phyloP scores from a whole-genome alignment of 30 jellyfish, hydroid and myxozoan species.

The Catostylus mosaicus region DNA sequence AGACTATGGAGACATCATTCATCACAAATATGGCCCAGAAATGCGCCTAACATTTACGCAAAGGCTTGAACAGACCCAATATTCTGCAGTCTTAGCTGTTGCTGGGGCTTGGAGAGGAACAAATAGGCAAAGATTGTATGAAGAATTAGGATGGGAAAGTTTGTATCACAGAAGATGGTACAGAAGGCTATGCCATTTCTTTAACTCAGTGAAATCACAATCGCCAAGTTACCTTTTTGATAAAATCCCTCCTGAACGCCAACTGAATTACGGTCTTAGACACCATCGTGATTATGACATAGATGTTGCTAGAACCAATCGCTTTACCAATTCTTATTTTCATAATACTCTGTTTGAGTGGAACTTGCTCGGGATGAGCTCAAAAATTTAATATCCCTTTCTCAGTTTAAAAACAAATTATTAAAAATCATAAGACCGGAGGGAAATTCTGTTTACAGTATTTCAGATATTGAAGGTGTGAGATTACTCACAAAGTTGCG shows the following conservation, averaged over 20 bases:
- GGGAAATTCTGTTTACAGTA: slow-evolving; percentile 2
- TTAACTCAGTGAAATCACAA: neutral
- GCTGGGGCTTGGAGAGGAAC: slow-evolving; percentile 53
- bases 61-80: slow-evolving; percentile 47
- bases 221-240: slow-evolving; percentile 38
- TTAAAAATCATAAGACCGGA: slow-evolving; percentile 26
- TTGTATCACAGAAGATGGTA: slow-evolving; percentile 52
- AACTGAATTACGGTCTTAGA: slow-evolving; percentile 18
- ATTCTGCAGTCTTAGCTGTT: slow-evolving; percentile 51
- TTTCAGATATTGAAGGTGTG: slow-evolving; percentile 2
- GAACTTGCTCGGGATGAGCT: slow-evolving; percentile 40
- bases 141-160: slow-evolving; percentile 66
- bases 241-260: slow-evolving; percentile 44
- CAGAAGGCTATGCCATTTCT: slow-evolving; percentile 51
- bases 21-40: slow-evolving; percentile 49
- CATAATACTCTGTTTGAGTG: slow-evolving; percentile 39
- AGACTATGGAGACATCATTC: slow-evolving; percentile 47
- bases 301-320: slow-evolving; percentile 33
- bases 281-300: slow-evolving; percentile 29
- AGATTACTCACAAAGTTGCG: slow-evolving; percentile 30
- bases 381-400: slow-evolving; percentile 6
- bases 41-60: slow-evolving; percentile 27
- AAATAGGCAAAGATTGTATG: slow-evolving; percentile 35
- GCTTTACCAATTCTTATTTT: slow-evolving; percentile 33
- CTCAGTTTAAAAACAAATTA: slow-evolving; percentile 25